Evolutionary conservation across 1,140 invertebrate species (phyloP), one percentile per base, ranked within the genome.

Genomic region (Lerema accius): DNA sequence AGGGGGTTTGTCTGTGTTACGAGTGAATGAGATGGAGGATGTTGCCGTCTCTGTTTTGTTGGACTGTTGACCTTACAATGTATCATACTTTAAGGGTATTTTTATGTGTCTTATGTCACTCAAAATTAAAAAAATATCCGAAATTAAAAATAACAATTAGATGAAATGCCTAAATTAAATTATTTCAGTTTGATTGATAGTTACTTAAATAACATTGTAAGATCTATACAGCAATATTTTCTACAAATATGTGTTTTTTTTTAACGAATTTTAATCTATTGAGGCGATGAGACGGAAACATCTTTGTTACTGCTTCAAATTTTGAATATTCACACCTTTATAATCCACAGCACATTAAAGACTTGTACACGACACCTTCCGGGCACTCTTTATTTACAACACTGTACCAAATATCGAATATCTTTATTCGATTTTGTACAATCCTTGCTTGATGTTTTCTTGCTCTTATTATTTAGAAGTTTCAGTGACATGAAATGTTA

Each of bases 1-100:
- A 90, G 86, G 88, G 88, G 88, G 88, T 90, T 80, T 86, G 81
- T 84, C 67, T 83, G 81, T 84, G 80, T 80, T 59, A 67, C 58
- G 81, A 72, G 63, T 76, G 77, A 69, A 73, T 77, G 76, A 73
- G 63, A 67, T 15, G 26, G 63, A 77, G 67, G 69, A 80, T 83
- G 71, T 82, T 85, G 80, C 82, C 65, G 65, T 82, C 72, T 73
- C 65, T n/a, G 6, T 49, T 39, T 19, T 43, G 0, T 35, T 15
- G 39, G n/a, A n/a, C n/a, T 39, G 39, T 23, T 46, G 39, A 35
- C 48, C 46, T 65, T 65, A 26, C 26, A 51, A 49, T 58, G 23
- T 51, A 32, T 46, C 9, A 17, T 23, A 17, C 7, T 48, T 3
- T 4, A 17, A 10, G 1, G 7, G 28, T 32, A 46, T 17, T n/a